These are phyloP conservation scores for Zapus hudsonius DNA, from an alignment of 2,113 vertebrate species.

Conservation along the genomic window DNA sequence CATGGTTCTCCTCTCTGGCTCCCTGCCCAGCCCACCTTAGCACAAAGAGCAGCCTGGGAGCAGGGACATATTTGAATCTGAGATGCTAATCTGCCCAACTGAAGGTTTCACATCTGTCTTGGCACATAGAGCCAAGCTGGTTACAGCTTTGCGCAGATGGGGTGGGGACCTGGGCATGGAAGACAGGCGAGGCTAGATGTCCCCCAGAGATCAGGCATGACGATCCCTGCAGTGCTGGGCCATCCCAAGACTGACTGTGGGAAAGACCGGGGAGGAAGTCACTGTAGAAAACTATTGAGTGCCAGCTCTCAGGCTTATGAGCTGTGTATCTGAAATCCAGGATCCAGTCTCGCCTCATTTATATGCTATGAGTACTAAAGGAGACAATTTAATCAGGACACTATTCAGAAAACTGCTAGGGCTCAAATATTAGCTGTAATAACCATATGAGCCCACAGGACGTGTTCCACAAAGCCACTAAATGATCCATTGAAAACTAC, in stretches of 20 bases:
- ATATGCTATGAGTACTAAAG: background rate
- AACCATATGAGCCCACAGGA: background rate
- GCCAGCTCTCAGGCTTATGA: background rate
- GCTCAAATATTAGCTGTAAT: background rate
- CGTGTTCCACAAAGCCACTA: background rate
- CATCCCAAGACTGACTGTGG: background rate
- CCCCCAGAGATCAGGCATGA: background rate
- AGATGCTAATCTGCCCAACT: conserved; percentile 63
- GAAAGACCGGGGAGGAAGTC: background rate
- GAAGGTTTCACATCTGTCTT: conserved; percentile 65
- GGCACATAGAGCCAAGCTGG: background rate
- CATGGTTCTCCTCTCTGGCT: conserved; percentile 68
- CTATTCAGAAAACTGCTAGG: background rate
- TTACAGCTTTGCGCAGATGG: background rate
- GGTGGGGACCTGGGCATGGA: background rate
- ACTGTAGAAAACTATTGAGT: background rate
- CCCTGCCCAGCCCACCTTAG: conserved; percentile 49
- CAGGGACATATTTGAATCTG: conserved; percentile 51
- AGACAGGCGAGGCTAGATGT: background rate
- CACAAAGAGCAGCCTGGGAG: background rate
- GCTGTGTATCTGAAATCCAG: background rate
- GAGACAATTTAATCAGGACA: background rate
- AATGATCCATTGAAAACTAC: background rate
- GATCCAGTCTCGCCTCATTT: background rate
- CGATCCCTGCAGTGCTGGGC: background rate